Base-by-base conservation (phyloP, 2,888 invertebrate genomes). In the Dascillus cervinus region DNA sequence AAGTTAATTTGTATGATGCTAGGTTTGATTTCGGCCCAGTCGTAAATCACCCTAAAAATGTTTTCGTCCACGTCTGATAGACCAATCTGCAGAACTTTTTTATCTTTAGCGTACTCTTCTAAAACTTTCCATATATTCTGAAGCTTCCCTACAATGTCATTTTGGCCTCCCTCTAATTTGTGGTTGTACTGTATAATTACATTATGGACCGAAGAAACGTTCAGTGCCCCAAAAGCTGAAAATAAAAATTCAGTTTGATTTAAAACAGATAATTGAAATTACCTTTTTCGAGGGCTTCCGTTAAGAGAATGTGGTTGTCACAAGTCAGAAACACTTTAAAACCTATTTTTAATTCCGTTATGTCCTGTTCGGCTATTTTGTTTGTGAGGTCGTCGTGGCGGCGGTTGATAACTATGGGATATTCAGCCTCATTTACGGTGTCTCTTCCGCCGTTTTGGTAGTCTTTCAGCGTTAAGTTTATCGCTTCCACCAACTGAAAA, bases 1-100 rank as follows among this genome's bases (percentile, higher is more conserved):
- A 95, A 70, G 68, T 91, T 95, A 37, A 96, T 90, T 69, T 96
- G 95, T 32, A 92, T 84, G 34, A 91, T 89, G 40, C 77, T 73
- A 2, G 95, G 95, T 54, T 86, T 83, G 6, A 89, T 73, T 59
- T 71, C 70, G 1, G 88, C 82, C 75, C 79, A 80, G 24, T 76
- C 73, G 64, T 87, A 81, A 1, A 95, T 66, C 32, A 79, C 71
- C 14, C 81, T 74, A 20, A 96, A 80, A 10, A 81, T 75, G 0
- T 76, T 75, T 13, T 86, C 85, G 45, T 90, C 89, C n/a, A 94
- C 73, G 64, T 95, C 94, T 2, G 91, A 85, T 19, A 94, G 76
- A 15, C 95, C 95, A 13, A 92, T 68, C 49, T 83, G 81, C 9
- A 72, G 69, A 3, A 81, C 52, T 50, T 88, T 76, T 65, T 73